phyloP scores from a whole-genome alignment of 2,113 vertebrate genomes.

The human region DNA sequence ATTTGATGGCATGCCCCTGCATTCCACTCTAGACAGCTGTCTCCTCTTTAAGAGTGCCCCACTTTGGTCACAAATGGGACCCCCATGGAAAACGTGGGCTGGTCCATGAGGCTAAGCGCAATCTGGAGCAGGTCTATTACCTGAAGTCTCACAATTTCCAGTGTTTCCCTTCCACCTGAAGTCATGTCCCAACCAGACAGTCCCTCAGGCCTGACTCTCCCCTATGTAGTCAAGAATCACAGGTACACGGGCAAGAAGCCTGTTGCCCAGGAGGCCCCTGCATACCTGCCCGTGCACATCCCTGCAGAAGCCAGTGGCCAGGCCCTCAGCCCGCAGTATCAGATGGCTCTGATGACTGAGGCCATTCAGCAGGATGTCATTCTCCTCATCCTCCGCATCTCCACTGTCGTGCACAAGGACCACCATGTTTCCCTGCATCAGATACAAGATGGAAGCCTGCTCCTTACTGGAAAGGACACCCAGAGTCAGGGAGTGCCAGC shows the following conservation, averaged over 20 bases:
- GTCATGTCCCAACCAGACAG: not conserved
- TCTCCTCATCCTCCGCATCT: constrained; percentile 83
- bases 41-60: not conserved
- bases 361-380: constrained; percentile 85
- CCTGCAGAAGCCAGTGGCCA: constrained; percentile 94
- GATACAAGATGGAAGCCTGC: not conserved
- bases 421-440: constrained; percentile 90
- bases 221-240: accelerated
- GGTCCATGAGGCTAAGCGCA: not conserved
- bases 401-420: constrained; percentile 85
- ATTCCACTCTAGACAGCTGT: not conserved
- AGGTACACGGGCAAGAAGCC: not conserved
- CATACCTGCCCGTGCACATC: constrained; percentile 95
- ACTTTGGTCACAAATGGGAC: not conserved
- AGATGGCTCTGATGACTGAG: constrained; percentile 92
- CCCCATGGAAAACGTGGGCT: not conserved
- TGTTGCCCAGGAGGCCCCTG: accelerated
- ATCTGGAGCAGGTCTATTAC: not conserved
- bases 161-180: not conserved
- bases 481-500: too few species aligned
- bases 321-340: constrained; percentile 90
- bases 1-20: not conserved
- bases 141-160: not conserved
- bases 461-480: not conserved
- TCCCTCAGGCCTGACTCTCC: not conserved